These are phyloP conservation scores for Rhinopomastus cyanomelas DNA, from an alignment of 2,113 vertebrate genomes.

Conservation along the genomic window DNA sequence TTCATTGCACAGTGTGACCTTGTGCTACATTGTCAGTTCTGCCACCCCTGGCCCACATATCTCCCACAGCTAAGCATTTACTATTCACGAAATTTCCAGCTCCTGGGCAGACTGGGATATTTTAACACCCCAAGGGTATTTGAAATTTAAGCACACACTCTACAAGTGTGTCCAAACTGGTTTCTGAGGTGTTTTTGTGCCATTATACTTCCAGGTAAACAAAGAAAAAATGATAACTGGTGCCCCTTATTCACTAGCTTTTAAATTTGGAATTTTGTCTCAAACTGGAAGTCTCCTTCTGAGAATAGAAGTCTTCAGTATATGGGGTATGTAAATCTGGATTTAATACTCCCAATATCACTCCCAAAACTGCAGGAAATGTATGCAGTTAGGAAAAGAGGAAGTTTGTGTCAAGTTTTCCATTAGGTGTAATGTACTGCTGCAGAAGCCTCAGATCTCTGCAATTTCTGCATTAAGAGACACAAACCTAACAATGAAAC, in stretches of 20 bases:
- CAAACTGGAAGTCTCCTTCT: neutral
- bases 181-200: neutral
- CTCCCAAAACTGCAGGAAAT: neutral
- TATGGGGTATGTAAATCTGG: neutral
- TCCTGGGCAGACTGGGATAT: neutral
- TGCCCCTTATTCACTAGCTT: neutral
- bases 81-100: neutral
- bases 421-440: neutral
- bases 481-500: neutral
- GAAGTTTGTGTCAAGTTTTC: neutral
- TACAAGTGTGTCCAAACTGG: neutral
- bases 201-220: neutral
- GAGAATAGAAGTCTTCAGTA: neutral
- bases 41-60: neutral
- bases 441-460: neutral
- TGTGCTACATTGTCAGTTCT: neutral
- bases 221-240: neutral
- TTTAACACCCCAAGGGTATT: neutral
- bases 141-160: neutral
- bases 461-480: neutral
- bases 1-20: neutral
- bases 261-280: neutral
- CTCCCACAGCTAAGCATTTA: neutral
- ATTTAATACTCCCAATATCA: neutral
- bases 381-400: neutral